Evolutionary conservation across 2,797 vertebrate species (phyloP).

Genomic region (Spinus olivaceus): DNA sequence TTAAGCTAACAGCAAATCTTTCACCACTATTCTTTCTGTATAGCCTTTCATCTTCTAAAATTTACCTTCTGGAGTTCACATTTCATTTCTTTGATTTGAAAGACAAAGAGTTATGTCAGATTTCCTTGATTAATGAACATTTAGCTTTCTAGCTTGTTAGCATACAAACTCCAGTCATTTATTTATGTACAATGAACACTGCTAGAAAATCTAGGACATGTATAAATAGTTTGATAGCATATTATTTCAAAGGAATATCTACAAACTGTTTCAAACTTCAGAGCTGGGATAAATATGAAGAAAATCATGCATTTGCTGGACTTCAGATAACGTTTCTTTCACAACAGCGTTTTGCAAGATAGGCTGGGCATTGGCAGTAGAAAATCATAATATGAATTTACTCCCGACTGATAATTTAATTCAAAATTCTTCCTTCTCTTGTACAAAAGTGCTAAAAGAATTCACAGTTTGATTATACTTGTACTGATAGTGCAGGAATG

Average conservation of each 20-base stretch:
- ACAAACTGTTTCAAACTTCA: neutral
- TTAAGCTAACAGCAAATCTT: neutral
- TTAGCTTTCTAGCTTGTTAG: neutral
- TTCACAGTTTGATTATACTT: neutral
- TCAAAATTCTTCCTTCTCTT: neutral
- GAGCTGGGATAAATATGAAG: slow-evolving; percentile 1
- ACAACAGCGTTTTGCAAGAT: neutral
- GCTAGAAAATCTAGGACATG: neutral
- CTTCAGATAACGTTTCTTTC: neutral
- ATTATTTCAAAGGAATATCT: neutral
- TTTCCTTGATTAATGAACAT: neutral
- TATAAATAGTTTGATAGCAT: neutral
- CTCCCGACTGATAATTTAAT: neutral
- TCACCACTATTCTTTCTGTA: neutral
- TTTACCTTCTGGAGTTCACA: neutral
- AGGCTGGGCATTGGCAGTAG: neutral
- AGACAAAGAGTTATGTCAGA: neutral
- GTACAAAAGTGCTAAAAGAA: neutral
- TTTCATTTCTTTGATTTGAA: neutral
- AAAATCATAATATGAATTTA: neutral
- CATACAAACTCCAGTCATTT: neutral
- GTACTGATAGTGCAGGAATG: neutral
- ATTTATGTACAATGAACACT: neutral
- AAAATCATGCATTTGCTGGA: neutral
- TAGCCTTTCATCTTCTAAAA: neutral